Evolutionary conservation across 2,888 invertebrate species (phyloP).

Genomic region (Tipula confusa): DNA sequence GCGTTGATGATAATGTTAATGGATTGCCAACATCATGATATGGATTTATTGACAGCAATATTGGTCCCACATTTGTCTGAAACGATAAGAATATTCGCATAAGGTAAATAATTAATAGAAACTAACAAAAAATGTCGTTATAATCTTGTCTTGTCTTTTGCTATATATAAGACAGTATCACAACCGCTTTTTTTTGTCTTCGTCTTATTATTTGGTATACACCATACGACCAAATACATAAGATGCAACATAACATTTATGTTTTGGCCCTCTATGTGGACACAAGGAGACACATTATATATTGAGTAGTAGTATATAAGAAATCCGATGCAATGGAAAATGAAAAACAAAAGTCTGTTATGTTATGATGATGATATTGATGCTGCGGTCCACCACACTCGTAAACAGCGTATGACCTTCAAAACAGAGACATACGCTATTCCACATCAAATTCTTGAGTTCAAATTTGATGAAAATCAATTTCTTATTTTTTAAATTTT

Average conservation of each 20-base stretch:
- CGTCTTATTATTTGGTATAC: not conserved
- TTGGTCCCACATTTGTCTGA: slow-evolving; percentile 90
- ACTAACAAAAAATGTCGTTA: slow-evolving; percentile 21
- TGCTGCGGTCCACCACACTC: not conserved
- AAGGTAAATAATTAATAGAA: not conserved
- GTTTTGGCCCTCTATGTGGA: slow-evolving; percentile 12
- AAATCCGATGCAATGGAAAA: not conserved
- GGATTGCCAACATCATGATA: slow-evolving; percentile 85
- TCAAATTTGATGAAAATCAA: not conserved
- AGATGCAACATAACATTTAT: not conserved
- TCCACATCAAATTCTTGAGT: slow-evolving; percentile 26
- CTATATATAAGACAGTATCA: slow-evolving; percentile 29
- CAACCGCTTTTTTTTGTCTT: slow-evolving; percentile 20
- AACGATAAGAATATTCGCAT: slow-evolving; percentile 41
- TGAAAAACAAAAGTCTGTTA: slow-evolving; percentile 26
- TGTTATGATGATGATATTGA: not conserved
- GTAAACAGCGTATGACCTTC: slow-evolving; percentile 27
- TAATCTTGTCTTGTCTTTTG: not conserved
- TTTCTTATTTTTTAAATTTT: no score
- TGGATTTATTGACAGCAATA: slow-evolving; percentile 83
- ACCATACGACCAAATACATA: no score
- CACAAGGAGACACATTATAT: not conserved
- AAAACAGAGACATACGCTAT: not conserved
- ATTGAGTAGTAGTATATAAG: not conserved
- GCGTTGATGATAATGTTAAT: slow-evolving; percentile 75